Conservation (phyloP, 2,797 vertebrate genomes). For the Pantherophis alleghaniensis region DNA sequence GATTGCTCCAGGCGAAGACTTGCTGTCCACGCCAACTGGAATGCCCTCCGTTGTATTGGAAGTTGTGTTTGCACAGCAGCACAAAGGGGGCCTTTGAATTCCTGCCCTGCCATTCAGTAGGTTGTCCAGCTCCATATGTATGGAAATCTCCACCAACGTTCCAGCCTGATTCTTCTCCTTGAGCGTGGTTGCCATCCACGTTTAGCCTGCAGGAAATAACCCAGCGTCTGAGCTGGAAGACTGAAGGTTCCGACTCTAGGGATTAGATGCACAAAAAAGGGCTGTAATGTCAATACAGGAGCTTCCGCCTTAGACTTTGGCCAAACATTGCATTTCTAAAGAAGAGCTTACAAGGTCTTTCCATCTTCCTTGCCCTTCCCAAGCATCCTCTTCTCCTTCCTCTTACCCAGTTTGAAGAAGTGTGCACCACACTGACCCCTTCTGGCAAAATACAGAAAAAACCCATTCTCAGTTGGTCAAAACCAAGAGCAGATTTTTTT, state of each 20-base stretch:
- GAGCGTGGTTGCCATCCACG: constrained; percentile 11
- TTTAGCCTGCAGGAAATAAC: constrained; percentile 11
- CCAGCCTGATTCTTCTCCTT: constrained; percentile 46
- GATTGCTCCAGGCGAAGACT: background rate
- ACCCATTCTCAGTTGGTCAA: constrained; percentile 3
- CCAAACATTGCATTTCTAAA: constrained; percentile 26
- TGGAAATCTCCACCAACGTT: constrained; percentile 52
- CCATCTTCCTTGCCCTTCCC: constrained; percentile 20
- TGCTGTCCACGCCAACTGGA: background rate
- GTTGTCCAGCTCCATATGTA: constrained; percentile 6
- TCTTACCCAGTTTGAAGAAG: background rate
- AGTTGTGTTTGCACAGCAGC: background rate
- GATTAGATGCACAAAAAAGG: constrained; percentile 47
- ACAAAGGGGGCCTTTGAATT: background rate
- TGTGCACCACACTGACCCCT: background rate
- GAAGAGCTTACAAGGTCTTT: constrained; percentile 12
- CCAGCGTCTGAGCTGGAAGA: constrained; percentile 21
- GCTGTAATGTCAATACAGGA: constrained; percentile 27
- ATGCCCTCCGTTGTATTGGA: background rate
- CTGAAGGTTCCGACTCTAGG: constrained; percentile 34
- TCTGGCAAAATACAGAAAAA: background rate
- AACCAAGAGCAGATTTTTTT: background rate
- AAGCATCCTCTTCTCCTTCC: constrained; percentile 14
- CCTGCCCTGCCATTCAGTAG: background rate
- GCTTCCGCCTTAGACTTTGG: constrained; percentile 46